Evolutionary conservation across 1,140 invertebrate genomes (phyloP), one percentile per base, ranked within the genome.

Genomic region (Caenorhabditis inopinata): DNA sequence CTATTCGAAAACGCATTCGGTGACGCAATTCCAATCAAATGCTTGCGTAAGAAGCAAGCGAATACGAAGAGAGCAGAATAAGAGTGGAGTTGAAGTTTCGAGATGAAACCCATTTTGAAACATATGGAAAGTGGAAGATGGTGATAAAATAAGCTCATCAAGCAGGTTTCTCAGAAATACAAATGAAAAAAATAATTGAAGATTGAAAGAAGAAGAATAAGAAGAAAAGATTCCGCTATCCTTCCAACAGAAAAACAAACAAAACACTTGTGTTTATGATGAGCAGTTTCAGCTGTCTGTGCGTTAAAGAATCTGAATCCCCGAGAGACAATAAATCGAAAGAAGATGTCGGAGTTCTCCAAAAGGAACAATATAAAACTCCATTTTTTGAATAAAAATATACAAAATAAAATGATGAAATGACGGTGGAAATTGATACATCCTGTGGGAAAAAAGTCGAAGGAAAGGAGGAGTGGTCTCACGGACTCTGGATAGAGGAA

Each of bases 251-350:
- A 32, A 58, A 29, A 32, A 32, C 4, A 32, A 58, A 29, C 18
- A 29, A 32, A 58, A 4, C 7, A 3, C 27, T 7, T 32, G 7
- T 32, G 58, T 29, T 68, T 68, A 68, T 68, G 58, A 68, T 68
- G 58, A 68, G 58, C 58, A 68, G 58, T 68, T 68, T 68, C 58
- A 68, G 58, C 32, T 68, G 58, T 32, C 27, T 42, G 38, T 42
- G 38, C 14, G 38, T 7, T 5, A 5, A 42, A 14, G 38, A 42
- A 42, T 42, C 38, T 42, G 38, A 42, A 42, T 42, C 38, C 38
- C 38, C 38, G 38, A 42, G 38, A 42, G 38, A 42, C 38, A 42
- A n/a, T n/a, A n/a, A n/a, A n/a, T n/a, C n/a, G n/a, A 42, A 42
- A 42, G 38, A 42, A 42, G 5, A 42, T n/a, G n/a, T n/a, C n/a